A percentile compares a stretch with the other conserved stretches of the same genome.
These are phyloP conservation scores for Nephrotoma appendiculata DNA, from an alignment of 2,888 invertebrate genomes.

Conservation along the genomic window DNA sequence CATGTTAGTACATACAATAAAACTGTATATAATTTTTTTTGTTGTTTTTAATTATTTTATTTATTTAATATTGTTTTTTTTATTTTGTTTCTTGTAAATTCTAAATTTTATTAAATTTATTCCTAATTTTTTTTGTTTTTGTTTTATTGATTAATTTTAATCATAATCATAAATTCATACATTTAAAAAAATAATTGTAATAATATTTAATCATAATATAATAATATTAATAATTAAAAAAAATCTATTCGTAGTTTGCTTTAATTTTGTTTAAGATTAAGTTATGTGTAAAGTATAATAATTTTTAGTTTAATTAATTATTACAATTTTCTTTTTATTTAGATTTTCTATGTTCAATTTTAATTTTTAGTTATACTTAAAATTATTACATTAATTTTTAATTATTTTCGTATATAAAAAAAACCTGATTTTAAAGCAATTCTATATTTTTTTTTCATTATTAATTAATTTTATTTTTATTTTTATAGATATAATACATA, in stretches of 20 bases:
- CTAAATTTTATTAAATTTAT: background rate
- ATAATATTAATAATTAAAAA: background rate
- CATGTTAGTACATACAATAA: background rate
- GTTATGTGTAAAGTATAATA: background rate
- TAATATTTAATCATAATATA: background rate
- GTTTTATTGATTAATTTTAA: background rate
- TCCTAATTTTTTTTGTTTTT: background rate
- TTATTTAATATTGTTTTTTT: background rate
- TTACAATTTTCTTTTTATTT: background rate
- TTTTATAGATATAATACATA: background rate
- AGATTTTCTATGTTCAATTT: background rate
- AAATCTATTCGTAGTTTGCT: background rate
- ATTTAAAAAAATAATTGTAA: background rate
- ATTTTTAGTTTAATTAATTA: background rate
- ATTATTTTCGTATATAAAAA: background rate
- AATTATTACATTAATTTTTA: background rate
- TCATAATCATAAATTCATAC: background rate
- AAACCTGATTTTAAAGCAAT: background rate
- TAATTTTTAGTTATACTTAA: background rate
- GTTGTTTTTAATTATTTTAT: background rate
- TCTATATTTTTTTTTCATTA: background rate
- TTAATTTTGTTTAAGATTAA: background rate
- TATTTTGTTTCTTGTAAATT: background rate
- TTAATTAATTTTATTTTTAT: background rate
- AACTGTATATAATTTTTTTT: background rate